Base-by-base conservation (phyloP, 2,797 vertebrate species). In the Psittacula derbiana region DNA sequence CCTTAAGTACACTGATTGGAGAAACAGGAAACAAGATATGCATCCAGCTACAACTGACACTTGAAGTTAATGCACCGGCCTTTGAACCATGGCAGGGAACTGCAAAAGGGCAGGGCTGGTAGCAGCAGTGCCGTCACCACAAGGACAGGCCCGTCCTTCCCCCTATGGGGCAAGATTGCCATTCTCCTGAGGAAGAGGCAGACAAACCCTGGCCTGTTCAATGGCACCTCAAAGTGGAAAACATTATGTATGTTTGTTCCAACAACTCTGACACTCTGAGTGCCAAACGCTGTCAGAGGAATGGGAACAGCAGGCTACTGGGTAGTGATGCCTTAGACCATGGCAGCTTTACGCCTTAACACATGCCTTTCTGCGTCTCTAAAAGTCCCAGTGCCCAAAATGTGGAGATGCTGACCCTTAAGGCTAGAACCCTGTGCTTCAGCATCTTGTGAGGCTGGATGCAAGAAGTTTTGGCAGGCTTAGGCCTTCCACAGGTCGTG, bases 11-110 rank as follows among this genome's bases (percentile, higher is more conserved):
- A 4, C 12, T 10, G 15, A 8, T 67, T 61, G 36, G 55, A 80
- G 49, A 50, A 44, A 23, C 0, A 28, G 67, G 27, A 62, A 31
- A 23, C 10, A 6, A 41, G 33, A 14, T 24, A 66, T 1, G 10
- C 4, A 17, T 31, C 38, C 66, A 31, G 44, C 23, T 43, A 43
- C 20, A 38, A 17, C 65, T 1, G 5, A 31, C 41, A 2, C 55
- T 27, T 23, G 47, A 9, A 5, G 19, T 20, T 38, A 49, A n/a
- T 0, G 5, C 9, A 6, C 21, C 0, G 0, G 47, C 41, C 21
- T 57, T 64, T 49, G 49, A 46, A 17, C 31, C 4, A 6, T 17
- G 2, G 20, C 6, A 28, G 61, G 38, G 40, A 36, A 12, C 47
- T 11, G 64, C 23, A 41, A 12, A 41, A 18, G 21, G 31, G 62